These are phyloP conservation scores for Stegophylla sp. DNA, from an alignment of 2,888 invertebrate genomes.

Conservation along the genomic window DNA sequence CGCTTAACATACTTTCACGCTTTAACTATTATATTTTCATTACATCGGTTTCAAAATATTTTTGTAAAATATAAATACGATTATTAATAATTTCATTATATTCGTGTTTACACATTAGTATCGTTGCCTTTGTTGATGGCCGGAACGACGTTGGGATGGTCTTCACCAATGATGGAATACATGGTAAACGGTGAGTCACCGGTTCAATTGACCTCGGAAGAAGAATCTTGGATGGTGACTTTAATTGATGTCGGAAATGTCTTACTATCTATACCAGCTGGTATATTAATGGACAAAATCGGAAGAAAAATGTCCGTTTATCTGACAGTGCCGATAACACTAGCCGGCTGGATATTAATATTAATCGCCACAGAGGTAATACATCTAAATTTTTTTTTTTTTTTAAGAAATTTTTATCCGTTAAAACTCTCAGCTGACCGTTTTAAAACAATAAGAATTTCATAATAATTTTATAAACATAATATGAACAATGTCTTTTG, in stretches of 20 bases:
- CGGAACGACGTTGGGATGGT: conserved; percentile 58
- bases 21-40: too few relatives aligned
- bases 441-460: too few relatives aligned
- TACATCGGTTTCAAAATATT: too few relatives aligned
- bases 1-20: too few relatives aligned
- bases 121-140: conserved; percentile 56
- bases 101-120: background rate
- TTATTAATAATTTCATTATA: background rate
- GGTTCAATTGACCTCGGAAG: conserved; percentile 59
- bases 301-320: conserved; percentile 62
- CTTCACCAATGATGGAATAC: conserved; percentile 57
- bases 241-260: conserved; percentile 62
- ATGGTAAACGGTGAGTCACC: conserved; percentile 14
- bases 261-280: conserved; percentile 62
- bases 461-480: too few relatives aligned
- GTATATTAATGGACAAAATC: conserved; percentile 61
- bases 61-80: background rate
- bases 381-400: background rate
- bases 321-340: conserved; percentile 61
- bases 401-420: too few relatives aligned
- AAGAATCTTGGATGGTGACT: conserved; percentile 62
- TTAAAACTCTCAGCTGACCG: too few relatives aligned
- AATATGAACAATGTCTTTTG: too few relatives aligned
- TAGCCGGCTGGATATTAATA: conserved; percentile 62
- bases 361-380: conserved; percentile 60